A percentile compares a stretch with the other conserved stretches of the same genome.
phyloP scores from a whole-genome alignment of 92 coral and sea anemone genomes.

The Phenganax stokvisi region DNA sequence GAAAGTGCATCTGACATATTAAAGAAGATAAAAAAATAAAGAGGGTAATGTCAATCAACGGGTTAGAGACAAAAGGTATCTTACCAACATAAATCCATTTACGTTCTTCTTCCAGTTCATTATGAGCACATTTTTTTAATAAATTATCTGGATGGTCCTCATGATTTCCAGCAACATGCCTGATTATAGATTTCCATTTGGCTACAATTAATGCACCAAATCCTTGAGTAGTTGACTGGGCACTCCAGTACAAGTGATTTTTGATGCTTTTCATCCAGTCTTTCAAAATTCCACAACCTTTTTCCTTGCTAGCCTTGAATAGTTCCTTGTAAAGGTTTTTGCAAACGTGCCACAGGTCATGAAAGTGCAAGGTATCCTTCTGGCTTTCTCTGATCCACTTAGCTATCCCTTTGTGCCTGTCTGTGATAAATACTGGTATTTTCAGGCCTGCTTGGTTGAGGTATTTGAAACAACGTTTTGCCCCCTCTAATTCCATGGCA shows the following conservation, averaged over 20 bases:
- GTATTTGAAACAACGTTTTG: no score
- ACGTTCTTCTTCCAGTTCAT: neutral
- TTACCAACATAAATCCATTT: no score
- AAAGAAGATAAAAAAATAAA: no score
- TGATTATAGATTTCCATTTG: constrained; percentile 22
- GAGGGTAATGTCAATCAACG: no score
- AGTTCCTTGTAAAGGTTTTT: constrained; percentile 18
- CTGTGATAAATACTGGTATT: no score
- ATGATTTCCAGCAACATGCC: constrained; percentile 26
- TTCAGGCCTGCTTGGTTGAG: neutral
- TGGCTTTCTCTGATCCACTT: constrained; percentile 8
- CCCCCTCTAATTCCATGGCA: neutral
- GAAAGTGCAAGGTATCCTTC: constrained; percentile 8
- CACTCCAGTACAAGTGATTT: constrained; percentile 33
- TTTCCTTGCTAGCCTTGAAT: constrained; percentile 13
- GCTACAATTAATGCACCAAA: no score
- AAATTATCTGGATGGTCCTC: constrained; percentile 23
- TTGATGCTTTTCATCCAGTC: constrained; percentile 20
- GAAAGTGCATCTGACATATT: no score
- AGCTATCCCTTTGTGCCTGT: constrained; percentile 5
- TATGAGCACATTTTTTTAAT: constrained; percentile 20
- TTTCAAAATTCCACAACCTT: constrained; percentile 1
- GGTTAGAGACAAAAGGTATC: neutral
- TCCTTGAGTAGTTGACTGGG: constrained; percentile 6
- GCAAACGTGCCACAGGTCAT: constrained; percentile 24